Evolutionary conservation across 2,888 invertebrate genomes (phyloP), one percentile per base, ranked within the genome.

Genomic region (Dynastes tityus): DNA sequence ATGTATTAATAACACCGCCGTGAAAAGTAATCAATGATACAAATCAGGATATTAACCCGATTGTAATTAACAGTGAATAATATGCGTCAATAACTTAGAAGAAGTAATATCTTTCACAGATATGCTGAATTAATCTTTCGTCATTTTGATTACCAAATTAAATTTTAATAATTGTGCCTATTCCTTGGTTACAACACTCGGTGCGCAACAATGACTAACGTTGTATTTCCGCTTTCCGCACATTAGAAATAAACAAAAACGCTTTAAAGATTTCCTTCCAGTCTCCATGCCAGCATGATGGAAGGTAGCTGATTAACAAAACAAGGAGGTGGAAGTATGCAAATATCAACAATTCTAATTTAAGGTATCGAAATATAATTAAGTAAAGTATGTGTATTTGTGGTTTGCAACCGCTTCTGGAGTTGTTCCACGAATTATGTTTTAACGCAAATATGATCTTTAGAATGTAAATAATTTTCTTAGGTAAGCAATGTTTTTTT

Each of bases 121-220:
- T 27, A 68, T 68, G 68, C 51, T 68, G n/a, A 68, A 68, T 68
- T 51, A 68, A 22, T 5, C 51, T 51, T 68, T 27, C 29, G 27
- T 68, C 2, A 51, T 68, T 68, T 68, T 49, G 29, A 68, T 68
- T 68, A 68, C 29, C 68, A 16, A 49, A 68, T 68, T 51, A 68
- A 51, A 67, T 45, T 37, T 68, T 27, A 49, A 49, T 68, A 68
- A 29, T 51, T 68, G 27, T 68, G 29, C 40, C 49, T 68, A 68
- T 68, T 68, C 51, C 49, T 27, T 13, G 51, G 27, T 53, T 68
- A 9, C 68, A 53, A 68, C 27, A 68, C 68, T 40, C 49, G 11
- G 51, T 27, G 22, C 68, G 51, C 68, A 27, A 68, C 68, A 51
- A 51, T 51, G 68, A 51, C 29, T 68, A 49, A 68, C 51, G 27